Evolutionary conservation across 2,113 vertebrate genomes (phyloP).

Genomic region (Otolemur garnettii): DNA sequence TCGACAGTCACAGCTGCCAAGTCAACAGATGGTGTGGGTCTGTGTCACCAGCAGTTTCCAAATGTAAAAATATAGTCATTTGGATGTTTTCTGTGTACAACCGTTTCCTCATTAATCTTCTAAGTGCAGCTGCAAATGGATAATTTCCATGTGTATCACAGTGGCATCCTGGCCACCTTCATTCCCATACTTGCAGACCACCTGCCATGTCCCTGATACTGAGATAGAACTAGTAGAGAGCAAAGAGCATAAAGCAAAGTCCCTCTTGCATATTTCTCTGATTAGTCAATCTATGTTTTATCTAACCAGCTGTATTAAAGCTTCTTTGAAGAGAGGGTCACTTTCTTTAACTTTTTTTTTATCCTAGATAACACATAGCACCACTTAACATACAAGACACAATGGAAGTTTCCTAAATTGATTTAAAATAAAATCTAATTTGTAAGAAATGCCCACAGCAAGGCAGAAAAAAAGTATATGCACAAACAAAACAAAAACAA

Average conservation of each 20-base stretch:
- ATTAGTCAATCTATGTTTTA: conserved; percentile 19
- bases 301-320: neutral
- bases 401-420: neutral
- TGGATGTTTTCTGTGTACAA: conserved; percentile 59
- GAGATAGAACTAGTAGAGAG: too few relatives aligned
- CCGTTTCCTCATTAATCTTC: conserved; percentile 73
- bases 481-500: neutral
- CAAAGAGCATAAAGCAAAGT: neutral
- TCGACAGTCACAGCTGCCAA: conserved; percentile 28
- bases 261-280: neutral
- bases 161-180: neutral
- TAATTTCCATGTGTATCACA: conserved; percentile 26
- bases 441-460: neutral
- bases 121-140: conserved; percentile 58
- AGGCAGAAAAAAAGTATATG: neutral
- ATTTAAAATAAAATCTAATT: conserved; percentile 50
- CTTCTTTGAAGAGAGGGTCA: neutral
- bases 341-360: neutral
- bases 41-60: conserved; percentile 43
- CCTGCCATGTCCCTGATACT: neutral
- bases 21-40: conserved; percentile 18
- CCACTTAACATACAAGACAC: neutral
- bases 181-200: neutral
- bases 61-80: conserved; percentile 72
- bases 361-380: neutral